Percentiles rank a stretch among this genome's conserved stretches.
These are phyloP conservation scores for Aspiorhynchus laticeps DNA, from an alignment of 2,113 vertebrate genomes.

Conservation along the genomic window DNA sequence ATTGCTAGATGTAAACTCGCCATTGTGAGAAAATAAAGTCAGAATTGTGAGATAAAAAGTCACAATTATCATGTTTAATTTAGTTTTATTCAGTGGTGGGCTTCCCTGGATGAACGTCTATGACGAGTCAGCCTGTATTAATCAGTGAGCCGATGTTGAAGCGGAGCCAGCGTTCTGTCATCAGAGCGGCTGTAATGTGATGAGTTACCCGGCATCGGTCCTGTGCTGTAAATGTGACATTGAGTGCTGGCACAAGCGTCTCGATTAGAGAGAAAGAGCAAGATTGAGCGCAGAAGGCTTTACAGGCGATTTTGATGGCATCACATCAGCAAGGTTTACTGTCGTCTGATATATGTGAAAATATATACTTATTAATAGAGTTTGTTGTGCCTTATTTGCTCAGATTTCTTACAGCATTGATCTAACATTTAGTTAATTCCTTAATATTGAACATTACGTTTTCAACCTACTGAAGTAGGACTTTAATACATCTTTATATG, in stretches of 20 bases:
- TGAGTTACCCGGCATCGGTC: conserved; percentile 22
- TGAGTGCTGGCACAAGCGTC: conserved; percentile 12
- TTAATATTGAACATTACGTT: too few species aligned
- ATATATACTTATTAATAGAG: too few species aligned
- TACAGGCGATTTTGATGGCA: conserved; percentile 13
- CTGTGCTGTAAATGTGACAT: conserved; percentile 43
- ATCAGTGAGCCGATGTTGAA: conserved; percentile 23
- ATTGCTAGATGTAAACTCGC: too few species aligned
- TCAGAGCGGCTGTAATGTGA: conserved; percentile 33
- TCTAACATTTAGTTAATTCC: too few species aligned
- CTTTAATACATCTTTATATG: too few species aligned
- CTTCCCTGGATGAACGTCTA: conserved; percentile 1
- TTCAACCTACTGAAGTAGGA: too few species aligned
- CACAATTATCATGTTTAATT: too few species aligned
- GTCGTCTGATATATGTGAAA: conserved; percentile 20
- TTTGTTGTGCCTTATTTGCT: too few species aligned
- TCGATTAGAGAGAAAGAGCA: conserved; percentile 19
- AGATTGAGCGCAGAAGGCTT: conserved; percentile 34
- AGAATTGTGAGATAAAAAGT: too few species aligned
- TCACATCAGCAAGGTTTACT: conserved; percentile 2
- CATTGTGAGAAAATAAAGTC: too few species aligned
- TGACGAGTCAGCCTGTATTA: conserved; percentile 29
- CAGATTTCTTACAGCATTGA: too few species aligned
- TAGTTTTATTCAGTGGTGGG: too few species aligned
- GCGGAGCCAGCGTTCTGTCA: conserved; percentile 25